Conservation (phyloP, 2,888 invertebrate species). For the Merodon equestris region DNA sequence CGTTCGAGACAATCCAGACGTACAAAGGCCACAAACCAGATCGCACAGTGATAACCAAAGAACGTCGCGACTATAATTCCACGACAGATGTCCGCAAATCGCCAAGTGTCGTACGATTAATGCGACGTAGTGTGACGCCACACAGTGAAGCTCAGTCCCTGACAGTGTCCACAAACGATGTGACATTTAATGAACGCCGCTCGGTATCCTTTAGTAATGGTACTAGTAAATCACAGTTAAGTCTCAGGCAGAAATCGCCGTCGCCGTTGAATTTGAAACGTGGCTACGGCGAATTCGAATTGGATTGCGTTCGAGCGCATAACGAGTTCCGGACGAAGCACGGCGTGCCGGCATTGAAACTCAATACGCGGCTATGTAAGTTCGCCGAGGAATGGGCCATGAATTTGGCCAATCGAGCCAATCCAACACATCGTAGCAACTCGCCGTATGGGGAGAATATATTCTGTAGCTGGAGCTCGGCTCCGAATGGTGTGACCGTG, state of each 20-base stretch:
- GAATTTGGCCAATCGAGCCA: conserved; percentile 82
- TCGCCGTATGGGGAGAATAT: conserved; percentile 91
- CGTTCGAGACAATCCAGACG: conserved; percentile 84
- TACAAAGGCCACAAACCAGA: conserved; percentile 83
- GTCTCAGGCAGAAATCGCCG: conserved; percentile 71
- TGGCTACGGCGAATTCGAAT: conserved; percentile 81
- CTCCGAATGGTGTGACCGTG: conserved; percentile 80
- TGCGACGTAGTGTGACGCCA: conserved; percentile 70
- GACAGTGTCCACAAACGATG: conserved; percentile 70
- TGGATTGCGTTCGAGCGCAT: conserved; percentile 85
- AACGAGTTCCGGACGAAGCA: conserved; percentile 85
- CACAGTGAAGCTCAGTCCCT: conserved; percentile 69
- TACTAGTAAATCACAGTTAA: conserved; percentile 70
- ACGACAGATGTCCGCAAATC: conserved; percentile 71
- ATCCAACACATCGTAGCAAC: conserved; percentile 86
- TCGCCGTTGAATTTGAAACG: conserved; percentile 77
- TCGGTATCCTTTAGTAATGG: conserved; percentile 70
- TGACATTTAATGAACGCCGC: conserved; percentile 67
- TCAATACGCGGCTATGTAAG: conserved; percentile 84
- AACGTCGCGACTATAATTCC: conserved; percentile 80
- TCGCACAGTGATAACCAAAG: conserved; percentile 82
- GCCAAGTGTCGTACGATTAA: conserved; percentile 71
- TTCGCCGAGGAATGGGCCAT: conserved; percentile 87
- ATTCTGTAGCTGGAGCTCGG: conserved; percentile 87
- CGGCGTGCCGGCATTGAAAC: conserved; percentile 83